Conservation (phyloP, 2,113 vertebrate genomes). For the Rhabdornis inornatus region DNA sequence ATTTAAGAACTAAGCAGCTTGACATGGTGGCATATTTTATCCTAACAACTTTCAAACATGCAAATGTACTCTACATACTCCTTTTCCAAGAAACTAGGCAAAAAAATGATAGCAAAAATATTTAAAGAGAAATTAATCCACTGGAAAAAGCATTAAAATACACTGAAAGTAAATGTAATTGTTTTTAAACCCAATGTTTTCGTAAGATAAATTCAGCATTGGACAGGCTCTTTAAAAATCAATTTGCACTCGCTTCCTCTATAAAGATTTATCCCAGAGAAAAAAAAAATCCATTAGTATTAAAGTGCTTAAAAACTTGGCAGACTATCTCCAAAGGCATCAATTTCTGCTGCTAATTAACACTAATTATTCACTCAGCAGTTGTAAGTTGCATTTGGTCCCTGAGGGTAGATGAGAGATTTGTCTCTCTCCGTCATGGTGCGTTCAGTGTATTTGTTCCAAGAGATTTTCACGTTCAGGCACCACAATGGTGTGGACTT, state of each 20-base stretch:
- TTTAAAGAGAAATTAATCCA: constrained; percentile 46
- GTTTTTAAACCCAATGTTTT: constrained; percentile 70
- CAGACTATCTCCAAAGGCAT: constrained; percentile 78
- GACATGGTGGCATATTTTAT: constrained; percentile 29
- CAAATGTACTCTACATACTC: neutral
- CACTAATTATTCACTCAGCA: constrained; percentile 80
- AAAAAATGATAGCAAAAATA: constrained; percentile 15
- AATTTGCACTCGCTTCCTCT: constrained; percentile 70
- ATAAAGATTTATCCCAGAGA: constrained; percentile 73
- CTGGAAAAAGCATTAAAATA: constrained; percentile 52
- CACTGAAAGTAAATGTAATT: constrained; percentile 60
- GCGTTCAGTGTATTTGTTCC: constrained; percentile 42
- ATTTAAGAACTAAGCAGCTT: constrained; percentile 49
- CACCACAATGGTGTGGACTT: neutral
- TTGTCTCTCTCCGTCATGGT: constrained; percentile 54
- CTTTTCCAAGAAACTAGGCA: constrained; percentile 14
- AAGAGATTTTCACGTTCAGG: constrained; percentile 18
- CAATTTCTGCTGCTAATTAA: constrained; percentile 77
- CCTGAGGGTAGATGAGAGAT: constrained; percentile 61
- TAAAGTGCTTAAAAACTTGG: constrained; percentile 79
- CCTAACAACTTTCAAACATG: neutral
- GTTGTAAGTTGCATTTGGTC: constrained; percentile 70
- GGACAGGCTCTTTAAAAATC: constrained; percentile 76
- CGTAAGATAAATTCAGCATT: constrained; percentile 69
- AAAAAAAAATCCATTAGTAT: constrained; percentile 75